Evolutionary conservation across 1,140 invertebrate genomes (phyloP).

Genomic region (Diorhabda elongata): DNA sequence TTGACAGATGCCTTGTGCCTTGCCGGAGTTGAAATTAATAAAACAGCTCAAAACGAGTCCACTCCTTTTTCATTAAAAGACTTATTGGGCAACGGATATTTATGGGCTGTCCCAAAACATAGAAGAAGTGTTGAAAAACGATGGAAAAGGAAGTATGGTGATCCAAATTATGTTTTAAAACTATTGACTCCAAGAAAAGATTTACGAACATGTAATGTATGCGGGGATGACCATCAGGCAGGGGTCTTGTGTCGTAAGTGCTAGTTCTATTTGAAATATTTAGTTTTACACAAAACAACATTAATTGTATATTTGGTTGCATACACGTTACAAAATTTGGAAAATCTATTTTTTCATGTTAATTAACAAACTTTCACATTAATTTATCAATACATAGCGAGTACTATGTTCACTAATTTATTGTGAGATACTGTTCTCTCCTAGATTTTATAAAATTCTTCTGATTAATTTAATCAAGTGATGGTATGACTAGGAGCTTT

Average conservation of each 20-base stretch:
- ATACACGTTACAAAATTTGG: too few relatives aligned
- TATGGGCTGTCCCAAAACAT: constrained; percentile 77
- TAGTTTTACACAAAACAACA: too few relatives aligned
- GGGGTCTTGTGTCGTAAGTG: constrained; percentile 74
- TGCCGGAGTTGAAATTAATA: constrained; percentile 37
- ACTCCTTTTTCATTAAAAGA: constrained; percentile 51
- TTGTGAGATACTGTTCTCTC: too few relatives aligned
- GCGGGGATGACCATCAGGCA: constrained; percentile 76
- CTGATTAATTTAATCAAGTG: too few relatives aligned
- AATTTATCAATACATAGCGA: too few relatives aligned
- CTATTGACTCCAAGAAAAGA: constrained; percentile 66
- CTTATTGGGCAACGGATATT: constrained; percentile 66
- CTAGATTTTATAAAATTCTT: too few relatives aligned
- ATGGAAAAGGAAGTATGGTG: constrained; percentile 65
- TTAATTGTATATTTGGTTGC: too few relatives aligned
- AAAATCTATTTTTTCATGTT: too few relatives aligned
- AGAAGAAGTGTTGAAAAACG: constrained; percentile 71
- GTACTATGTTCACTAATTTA: too few relatives aligned
- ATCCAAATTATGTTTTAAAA: constrained; percentile 61
- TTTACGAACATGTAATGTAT: constrained; percentile 68
- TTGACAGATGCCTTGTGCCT: constrained; percentile 42
- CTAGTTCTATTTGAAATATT: background rate
- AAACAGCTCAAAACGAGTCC: constrained; percentile 14
- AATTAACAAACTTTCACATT: too few relatives aligned
- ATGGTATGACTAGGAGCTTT: too few relatives aligned